These are phyloP conservation scores for Microcaecilia unicolor DNA, from an alignment of 2,797 vertebrate species.

Conservation along the genomic window DNA sequence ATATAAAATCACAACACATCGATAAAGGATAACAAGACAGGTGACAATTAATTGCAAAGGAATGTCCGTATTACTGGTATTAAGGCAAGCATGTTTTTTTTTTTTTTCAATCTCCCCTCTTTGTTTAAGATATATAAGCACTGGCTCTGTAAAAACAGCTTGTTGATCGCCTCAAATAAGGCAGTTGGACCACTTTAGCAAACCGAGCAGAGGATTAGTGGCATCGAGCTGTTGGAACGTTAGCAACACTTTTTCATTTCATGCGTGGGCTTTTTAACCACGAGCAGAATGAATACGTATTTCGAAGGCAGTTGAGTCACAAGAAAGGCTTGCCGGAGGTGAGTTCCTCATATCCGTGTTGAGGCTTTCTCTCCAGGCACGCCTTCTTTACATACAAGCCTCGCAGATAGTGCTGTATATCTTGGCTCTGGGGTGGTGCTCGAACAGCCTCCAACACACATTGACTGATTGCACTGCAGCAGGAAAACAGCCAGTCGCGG, in stretches of 20 bases:
- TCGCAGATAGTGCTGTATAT: conserved; percentile 1
- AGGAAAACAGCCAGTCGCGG: not conserved
- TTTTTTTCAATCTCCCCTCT: no score
- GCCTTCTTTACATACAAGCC: conserved; percentile 27
- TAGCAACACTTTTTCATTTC: not conserved
- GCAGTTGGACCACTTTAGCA: no score
- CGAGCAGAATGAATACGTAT: not conserved
- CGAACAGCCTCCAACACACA: not conserved
- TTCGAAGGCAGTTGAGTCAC: conserved; percentile 24
- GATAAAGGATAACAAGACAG: no score
- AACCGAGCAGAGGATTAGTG: no score
- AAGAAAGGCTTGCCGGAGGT: conserved; percentile 14
- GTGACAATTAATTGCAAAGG: no score
- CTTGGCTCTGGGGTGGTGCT: conserved; percentile 26
- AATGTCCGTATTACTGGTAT: no score
- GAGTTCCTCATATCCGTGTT: conserved; percentile 27
- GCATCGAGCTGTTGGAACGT: not conserved
- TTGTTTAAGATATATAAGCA: no score
- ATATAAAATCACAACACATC: no score
- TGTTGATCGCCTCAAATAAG: no score
- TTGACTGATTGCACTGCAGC: not conserved
- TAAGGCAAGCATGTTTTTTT: no score
- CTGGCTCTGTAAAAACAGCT: no score
- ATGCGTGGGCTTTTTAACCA: not conserved
- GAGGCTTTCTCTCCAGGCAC: conserved; percentile 21